These are phyloP conservation scores for Perca flavescens DNA, from an alignment of 2,113 vertebrate species.

Conservation along the genomic window DNA sequence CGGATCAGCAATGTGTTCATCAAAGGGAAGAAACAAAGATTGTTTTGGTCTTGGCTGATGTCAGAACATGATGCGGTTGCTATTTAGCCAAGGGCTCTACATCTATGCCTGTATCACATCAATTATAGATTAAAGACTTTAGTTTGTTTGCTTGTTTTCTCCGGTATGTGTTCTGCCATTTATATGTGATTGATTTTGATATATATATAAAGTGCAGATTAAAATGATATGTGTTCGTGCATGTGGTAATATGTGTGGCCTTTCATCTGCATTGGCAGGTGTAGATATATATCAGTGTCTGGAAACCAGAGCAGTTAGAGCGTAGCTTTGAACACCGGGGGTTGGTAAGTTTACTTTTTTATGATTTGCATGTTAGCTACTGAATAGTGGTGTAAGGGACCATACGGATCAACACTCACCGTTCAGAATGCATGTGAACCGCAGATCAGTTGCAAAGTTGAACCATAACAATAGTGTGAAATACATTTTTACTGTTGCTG, in stretches of 20 bases:
- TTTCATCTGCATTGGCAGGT: conserved; percentile 19
- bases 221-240: background rate
- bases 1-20: conserved; percentile 24
- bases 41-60: conserved; percentile 22
- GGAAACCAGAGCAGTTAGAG: conserved; percentile 35
- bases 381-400: background rate
- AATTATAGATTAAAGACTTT: conserved; percentile 51
- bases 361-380: conserved; percentile 22
- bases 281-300: conserved; percentile 22
- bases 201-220: background rate
- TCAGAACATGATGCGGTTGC: conserved; percentile 12
- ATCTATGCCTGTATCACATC: background rate
- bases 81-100: conserved; percentile 23
- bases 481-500: too few relatives aligned
- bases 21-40: conserved; percentile 60
- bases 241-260: background rate
- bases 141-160: conserved; percentile 25
- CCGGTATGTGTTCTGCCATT: background rate
- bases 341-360: conserved; percentile 22
- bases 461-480: too few relatives aligned
- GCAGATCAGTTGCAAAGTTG: too few relatives aligned
- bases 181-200: conserved; percentile 15
- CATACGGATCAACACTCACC: too few relatives aligned
- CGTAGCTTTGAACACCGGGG: background rate
- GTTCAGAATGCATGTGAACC: too few relatives aligned